Evolutionary conservation across 2,113 vertebrate species (phyloP).

Genomic region (Clarias magur): DNA sequence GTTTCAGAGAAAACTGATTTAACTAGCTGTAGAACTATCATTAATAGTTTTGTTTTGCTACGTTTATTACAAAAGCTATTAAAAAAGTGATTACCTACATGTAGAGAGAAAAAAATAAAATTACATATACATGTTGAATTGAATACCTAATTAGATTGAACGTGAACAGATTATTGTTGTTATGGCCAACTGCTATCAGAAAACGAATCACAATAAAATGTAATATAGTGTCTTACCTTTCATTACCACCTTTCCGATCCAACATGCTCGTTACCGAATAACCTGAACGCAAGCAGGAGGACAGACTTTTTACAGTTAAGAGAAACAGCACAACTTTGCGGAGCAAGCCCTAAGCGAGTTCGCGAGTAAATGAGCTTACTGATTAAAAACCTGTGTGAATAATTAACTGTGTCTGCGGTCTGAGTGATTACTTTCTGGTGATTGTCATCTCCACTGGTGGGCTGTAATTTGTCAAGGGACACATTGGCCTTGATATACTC

Average conservation of each 20-base stretch:
- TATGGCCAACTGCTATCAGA: not conserved
- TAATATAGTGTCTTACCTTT: not conserved
- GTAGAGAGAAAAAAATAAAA: too few species aligned
- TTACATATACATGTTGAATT: too few species aligned
- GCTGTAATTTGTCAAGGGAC: constrained; percentile 5
- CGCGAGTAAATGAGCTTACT: not conserved
- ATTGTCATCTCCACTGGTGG: not conserved
- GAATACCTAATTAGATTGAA: not conserved
- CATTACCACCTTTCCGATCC: not conserved
- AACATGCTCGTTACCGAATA: not conserved
- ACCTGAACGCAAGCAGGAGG: not conserved
- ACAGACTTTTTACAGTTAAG: not conserved
- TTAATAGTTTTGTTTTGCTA: not conserved
- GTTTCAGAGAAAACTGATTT: too few species aligned
- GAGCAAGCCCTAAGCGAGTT: not conserved
- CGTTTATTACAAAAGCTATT: not conserved
- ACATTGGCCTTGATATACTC: not conserved
- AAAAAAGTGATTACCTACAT: not conserved
- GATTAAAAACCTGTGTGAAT: not conserved
- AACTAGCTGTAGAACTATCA: too few species aligned
- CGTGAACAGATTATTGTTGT: not conserved
- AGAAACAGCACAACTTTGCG: not conserved
- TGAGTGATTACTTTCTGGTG: constrained; percentile 13
- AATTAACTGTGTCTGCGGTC: not conserved
- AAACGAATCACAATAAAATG: too few species aligned